These are phyloP conservation scores for Drosophila malerkotliana DNA, from an alignment of 1,140 invertebrate genomes.

Conservation along the genomic window DNA sequence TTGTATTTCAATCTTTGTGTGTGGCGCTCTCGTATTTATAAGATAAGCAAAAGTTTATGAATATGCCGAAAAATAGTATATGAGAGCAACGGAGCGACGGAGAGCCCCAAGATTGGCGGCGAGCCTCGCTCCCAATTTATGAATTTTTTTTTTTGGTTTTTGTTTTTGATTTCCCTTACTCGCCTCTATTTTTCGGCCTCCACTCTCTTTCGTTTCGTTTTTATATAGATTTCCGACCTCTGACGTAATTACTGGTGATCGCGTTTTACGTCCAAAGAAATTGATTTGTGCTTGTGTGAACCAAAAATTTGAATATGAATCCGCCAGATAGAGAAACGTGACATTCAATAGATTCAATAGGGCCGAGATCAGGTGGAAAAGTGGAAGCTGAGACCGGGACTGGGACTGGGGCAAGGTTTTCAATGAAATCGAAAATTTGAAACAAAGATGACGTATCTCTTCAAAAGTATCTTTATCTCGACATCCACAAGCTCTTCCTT, in stretches of 20 bases:
- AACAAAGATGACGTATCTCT: not conserved
- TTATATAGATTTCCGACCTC: constrained; percentile 57
- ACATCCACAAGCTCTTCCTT: constrained; percentile 4
- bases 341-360: constrained; percentile 16
- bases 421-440: constrained; percentile 18
- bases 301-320: constrained; percentile 31
- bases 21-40: constrained; percentile 40
- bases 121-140: constrained; percentile 46
- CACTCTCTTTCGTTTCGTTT: constrained; percentile 11
- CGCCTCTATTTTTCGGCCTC: constrained; percentile 34
- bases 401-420: constrained; percentile 44
- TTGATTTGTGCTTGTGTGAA: constrained; percentile 47
- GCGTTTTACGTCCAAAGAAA: constrained; percentile 44
- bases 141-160: constrained; percentile 49
- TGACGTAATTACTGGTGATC: constrained; percentile 69
- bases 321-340: constrained; percentile 40
- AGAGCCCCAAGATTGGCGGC: constrained; percentile 1
- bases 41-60: constrained; percentile 74
- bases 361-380: constrained; percentile 16
- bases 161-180: constrained; percentile 37
- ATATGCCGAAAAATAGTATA: constrained; percentile 61
- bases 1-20: constrained; percentile 36
- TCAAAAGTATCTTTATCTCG: not conserved
- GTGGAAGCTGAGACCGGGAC: constrained; percentile 25
- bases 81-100: constrained; percentile 29